Base-by-base conservation (phyloP, 2,113 vertebrate species). In the Rhipidura dahli region DNA sequence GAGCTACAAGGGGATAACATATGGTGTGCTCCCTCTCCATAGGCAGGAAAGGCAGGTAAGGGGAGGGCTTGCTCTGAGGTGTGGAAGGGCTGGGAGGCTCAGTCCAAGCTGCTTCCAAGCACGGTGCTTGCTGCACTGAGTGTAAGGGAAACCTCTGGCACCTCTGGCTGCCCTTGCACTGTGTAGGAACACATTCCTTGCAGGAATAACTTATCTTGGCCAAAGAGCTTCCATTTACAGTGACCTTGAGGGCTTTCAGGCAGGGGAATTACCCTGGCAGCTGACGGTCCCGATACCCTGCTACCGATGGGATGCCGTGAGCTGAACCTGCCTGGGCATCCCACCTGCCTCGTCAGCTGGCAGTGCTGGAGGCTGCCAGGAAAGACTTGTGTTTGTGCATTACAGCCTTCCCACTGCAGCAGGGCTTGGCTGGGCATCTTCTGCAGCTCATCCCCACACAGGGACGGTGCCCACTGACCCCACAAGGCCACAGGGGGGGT, bases 401-500 rank as follows among this genome's bases (percentile, higher is more conserved):
- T 15, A 23, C 0, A 3, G 12, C 47, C 27, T 81, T 69, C 40
- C 35, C 37, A 13, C 83, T n/a, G 49, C 45, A 40, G 28, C 76
- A 35, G 56, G 33, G 39, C 61, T 63, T 49, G 31, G 26, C 49
- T n/a, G 39, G 42, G 45, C 61, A 39, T 45, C 40, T 57, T 37
- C 70, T 47, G 35, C 10, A 11, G 31, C 61, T 68, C 37, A 31
- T n/a, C 51, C 40, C 31, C 15, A 13, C 1, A 0, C 1, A 2
- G 60, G 45, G 54, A 23, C 0, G 0, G 15, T 27, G 27, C 45
- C 82, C 21, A 4, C 13, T 0, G 0, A 5, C 1, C 1, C 39
- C 27, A 26, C 7, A 1, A 9, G 40, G 73, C 33, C 6, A 1
- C 4, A 1, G 26, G 5, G 23, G 6, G 1, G 80, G 26, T 1